Percentiles rank a stretch among this genome's conserved stretches.
These are phyloP conservation scores for Psilopsiagon aymara DNA, from an alignment of 2,113 vertebrate genomes.

Conservation along the genomic window DNA sequence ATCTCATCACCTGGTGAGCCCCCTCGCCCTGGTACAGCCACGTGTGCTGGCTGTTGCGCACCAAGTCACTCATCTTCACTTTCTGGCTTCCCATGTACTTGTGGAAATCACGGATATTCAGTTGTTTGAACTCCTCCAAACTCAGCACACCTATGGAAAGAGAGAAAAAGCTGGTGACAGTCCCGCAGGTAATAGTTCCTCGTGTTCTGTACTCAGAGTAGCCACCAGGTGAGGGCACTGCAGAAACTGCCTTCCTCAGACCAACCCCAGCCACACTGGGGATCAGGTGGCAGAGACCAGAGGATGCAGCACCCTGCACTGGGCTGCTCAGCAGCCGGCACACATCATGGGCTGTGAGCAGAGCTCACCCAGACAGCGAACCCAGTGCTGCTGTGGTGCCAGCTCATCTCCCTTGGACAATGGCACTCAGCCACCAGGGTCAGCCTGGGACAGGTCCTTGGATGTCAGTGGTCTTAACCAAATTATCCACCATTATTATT, in stretches of 20 bases:
- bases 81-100: constrained; percentile 79
- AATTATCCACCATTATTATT: not conserved
- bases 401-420: not conserved
- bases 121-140: constrained; percentile 86
- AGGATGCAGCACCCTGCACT: accelerated
- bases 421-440: not conserved
- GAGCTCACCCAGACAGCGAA: not conserved
- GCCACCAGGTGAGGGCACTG: not conserved
- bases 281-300: not conserved
- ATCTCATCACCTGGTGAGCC: constrained; percentile 88
- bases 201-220: accelerated
- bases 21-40: constrained; percentile 92
- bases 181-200: not conserved
- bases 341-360: accelerated
- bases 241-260: not conserved
- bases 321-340: not conserved
- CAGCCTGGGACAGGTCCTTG: not conserved
- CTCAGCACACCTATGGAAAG: constrained; percentile 82
- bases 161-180: not conserved
- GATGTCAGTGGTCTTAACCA: not conserved
- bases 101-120: constrained; percentile 88
- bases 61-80: constrained; percentile 79
- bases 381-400: not conserved
- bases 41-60: constrained; percentile 89
- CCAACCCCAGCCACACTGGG: not conserved